Base-by-base conservation (phyloP, 2,113 vertebrate species). In the Plestiodon gilberti region DNA sequence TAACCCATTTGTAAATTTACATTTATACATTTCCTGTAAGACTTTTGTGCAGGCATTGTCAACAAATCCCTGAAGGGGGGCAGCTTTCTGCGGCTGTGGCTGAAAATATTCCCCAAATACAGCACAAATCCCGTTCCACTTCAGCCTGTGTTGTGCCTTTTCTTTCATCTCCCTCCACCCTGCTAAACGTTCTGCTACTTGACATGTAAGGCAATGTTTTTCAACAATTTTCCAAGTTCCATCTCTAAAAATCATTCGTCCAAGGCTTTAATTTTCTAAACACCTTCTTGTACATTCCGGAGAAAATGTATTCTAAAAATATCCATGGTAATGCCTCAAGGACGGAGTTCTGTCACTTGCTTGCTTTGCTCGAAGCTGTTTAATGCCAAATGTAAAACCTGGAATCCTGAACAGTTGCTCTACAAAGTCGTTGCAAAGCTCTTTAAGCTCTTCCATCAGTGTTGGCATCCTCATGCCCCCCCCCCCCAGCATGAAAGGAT, bases 391-490 rank as follows among this genome's bases (percentile, higher is more conserved):
- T 86, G 64, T 89, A 87, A 86, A 86, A 85, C 82, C 67, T 89
- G 71, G 76, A 94, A 91, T 92, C 84, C 35, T 30, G 83, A 69
- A 83, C 75, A 90, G 85, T 90, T 90, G 85, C 71, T 92, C 75
- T 89, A 70, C 52, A 87, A 91, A 93, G 87, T 90, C 74, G 59
- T 1, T 59, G 70, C 92, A 92, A 95, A 92, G 17, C 81, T n/a
- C 13, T 92, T 89, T 93, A 92, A 94, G 90, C 89, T 91, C 55
- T 89, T 90, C 90, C 84, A 91, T 94, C 84, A 81, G 10, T 84
- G 83, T 71, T 87, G 52, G 3, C 6, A 1, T 86, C 67, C 52
- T 91, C 71, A 80, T 67, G 15, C 43, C 43, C 43, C 43, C 13
- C 55, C 55, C 55, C n/a, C n/a, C n/a, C 43, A 5, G 43, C 43